These are phyloP conservation scores for Podiceps cristatus DNA, from an alignment of 2,113 vertebrate genomes.

Conservation along the genomic window DNA sequence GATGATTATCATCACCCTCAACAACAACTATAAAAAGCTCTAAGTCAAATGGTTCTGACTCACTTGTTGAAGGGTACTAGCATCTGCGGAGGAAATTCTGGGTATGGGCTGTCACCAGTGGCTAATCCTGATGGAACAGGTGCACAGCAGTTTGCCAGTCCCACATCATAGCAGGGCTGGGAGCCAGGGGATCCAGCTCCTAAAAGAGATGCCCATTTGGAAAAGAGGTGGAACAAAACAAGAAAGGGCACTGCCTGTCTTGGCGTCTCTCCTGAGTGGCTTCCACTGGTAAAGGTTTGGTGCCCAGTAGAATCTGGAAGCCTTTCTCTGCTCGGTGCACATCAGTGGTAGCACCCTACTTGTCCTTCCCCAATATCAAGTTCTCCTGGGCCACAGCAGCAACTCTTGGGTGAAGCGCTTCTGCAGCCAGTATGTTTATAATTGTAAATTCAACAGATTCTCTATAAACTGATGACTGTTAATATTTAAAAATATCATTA, in stretches of 20 bases:
- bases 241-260: background rate
- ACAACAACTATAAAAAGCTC: conserved; percentile 62
- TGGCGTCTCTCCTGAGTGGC: background rate
- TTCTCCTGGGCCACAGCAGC: background rate
- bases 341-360: background rate
- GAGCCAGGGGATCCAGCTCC: background rate
- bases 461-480: background rate
- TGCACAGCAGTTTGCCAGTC: conserved; percentile 8
- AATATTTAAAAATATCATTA: background rate
- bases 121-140: conserved; percentile 44
- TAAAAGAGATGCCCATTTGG: background rate
- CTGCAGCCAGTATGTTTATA: background rate
- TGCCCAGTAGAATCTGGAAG: background rate
- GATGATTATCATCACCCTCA: conserved; percentile 5
- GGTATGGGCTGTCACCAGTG: background rate
- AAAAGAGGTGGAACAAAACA: background rate
- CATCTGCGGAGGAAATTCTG: conserved; percentile 50
- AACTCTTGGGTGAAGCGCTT: background rate
- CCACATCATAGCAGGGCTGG: background rate
- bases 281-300: background rate
- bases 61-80: conserved; percentile 37
- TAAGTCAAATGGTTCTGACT: conserved; percentile 52
- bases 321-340: background rate
- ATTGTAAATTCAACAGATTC: background rate
- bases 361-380: background rate